Percentiles rank a stretch among this genome's conserved stretches.
phyloP scores from a whole-genome alignment of 2,797 vertebrate genomes.

The Poecilia velifera region DNA sequence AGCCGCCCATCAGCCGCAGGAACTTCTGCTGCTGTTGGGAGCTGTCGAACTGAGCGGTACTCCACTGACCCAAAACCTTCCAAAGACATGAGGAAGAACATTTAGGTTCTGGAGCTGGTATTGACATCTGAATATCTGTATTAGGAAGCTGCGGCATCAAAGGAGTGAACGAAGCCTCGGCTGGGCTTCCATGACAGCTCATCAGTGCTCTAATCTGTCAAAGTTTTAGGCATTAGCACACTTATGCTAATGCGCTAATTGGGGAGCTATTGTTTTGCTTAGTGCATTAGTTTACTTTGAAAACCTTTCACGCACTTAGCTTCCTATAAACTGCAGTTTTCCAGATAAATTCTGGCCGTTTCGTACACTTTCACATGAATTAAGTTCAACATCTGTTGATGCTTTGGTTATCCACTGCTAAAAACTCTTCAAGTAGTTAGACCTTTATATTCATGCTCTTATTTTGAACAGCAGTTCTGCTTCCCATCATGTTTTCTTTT shows the following conservation, averaged over 20 bases:
- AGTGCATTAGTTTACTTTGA: too few species aligned
- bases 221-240: background rate
- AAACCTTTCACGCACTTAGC: too few species aligned
- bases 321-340: too few species aligned
- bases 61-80: slow-evolving; percentile 89
- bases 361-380: too few species aligned
- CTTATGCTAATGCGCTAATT: background rate
- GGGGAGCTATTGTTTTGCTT: too few species aligned
- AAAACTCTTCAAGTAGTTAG: too few species aligned
- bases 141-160: background rate
- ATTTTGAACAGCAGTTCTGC: too few species aligned
- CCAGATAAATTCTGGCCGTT: too few species aligned
- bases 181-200: background rate
- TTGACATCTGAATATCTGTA: background rate
- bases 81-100: background rate
- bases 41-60: slow-evolving; percentile 85
- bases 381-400: too few species aligned
- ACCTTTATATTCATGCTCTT: too few species aligned
- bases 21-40: slow-evolving; percentile 88
- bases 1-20: slow-evolving; percentile 91
- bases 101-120: background rate
- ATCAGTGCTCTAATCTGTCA: background rate
- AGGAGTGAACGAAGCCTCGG: background rate
- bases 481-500: too few species aligned
- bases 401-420: too few species aligned